A percentile compares a stretch with the other conserved stretches of the same genome.
Conservation (phyloP, 1,140 invertebrate species). For the Drosophila arawakana region DNA sequence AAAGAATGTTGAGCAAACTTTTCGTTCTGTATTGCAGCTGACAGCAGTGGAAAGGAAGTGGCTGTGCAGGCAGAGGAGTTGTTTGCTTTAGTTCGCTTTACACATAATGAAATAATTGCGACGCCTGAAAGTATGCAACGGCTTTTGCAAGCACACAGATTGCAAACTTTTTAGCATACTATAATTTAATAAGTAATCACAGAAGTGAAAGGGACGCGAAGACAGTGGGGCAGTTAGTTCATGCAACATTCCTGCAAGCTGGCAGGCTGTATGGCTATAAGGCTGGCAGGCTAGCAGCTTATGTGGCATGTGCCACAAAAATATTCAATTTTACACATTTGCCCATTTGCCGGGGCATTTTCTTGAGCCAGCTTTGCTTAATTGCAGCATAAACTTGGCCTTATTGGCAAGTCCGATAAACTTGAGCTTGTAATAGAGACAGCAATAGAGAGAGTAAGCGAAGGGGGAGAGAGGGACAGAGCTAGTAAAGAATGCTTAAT, state of each 20-base stretch:
- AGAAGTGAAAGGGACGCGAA: slow-evolving; percentile 9
- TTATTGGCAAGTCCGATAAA: slow-evolving; percentile 75
- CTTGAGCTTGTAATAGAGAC: slow-evolving; percentile 70
- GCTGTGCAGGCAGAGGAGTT: not conserved
- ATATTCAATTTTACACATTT: slow-evolving; percentile 64
- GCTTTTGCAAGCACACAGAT: slow-evolving; percentile 18
- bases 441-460: not conserved
- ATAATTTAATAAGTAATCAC: slow-evolving; percentile 77
- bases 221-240: slow-evolving; percentile 7
- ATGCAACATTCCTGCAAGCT: slow-evolving; percentile 27
- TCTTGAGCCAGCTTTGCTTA: slow-evolving; percentile 60
- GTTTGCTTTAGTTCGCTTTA: slow-evolving; percentile 56
- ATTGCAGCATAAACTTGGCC: slow-evolving; percentile 76
- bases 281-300: slow-evolving; percentile 37
- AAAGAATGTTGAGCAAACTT: slow-evolving; percentile 58
- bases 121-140: slow-evolving; percentile 32
- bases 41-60: not conserved
- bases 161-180: slow-evolving; percentile 56
- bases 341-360: slow-evolving; percentile 33
- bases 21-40: slow-evolving; percentile 21
- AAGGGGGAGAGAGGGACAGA: not conserved
- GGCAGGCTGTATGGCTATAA: slow-evolving; percentile 13
- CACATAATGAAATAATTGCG: slow-evolving; percentile 79
- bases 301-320: slow-evolving; percentile 60
- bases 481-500: slow-evolving; percentile 53